A percentile compares a stretch with the other conserved stretches of the same genome.
These are phyloP conservation scores for Sarcophaga peregrina DNA, from an alignment of 1,140 invertebrate genomes.

Conservation along the genomic window DNA sequence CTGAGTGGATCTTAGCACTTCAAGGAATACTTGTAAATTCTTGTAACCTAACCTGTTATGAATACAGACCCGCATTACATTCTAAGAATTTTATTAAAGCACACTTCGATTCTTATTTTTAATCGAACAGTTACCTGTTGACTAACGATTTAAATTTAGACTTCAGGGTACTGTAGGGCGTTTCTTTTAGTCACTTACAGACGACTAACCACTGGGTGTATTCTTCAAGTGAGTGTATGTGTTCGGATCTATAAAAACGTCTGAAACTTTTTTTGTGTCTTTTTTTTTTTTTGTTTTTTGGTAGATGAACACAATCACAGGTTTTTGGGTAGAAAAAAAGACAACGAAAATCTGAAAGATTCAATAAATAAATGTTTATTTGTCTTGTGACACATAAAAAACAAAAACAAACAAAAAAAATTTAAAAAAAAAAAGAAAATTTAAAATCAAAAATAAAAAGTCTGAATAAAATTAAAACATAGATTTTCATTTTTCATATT, in stretches of 20 bases:
- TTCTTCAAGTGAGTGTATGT: background rate
- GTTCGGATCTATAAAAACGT: background rate
- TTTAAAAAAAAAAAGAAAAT: background rate
- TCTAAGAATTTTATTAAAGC: too few relatives aligned
- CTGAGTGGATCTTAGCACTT: too few relatives aligned
- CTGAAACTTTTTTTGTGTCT: background rate
- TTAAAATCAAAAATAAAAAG: background rate
- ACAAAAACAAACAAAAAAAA: background rate
- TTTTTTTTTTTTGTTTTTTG: background rate
- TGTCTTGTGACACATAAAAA: constrained; percentile 29
- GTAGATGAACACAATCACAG: background rate
- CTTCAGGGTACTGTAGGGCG: background rate
- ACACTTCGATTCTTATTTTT: too few relatives aligned
- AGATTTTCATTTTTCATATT: constrained; percentile 1
- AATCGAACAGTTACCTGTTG: too few relatives aligned
- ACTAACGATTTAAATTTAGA: too few relatives aligned
- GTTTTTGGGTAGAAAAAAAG: background rate
- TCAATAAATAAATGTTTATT: constrained; percentile 37
- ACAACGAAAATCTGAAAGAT: background rate
- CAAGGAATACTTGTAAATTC: too few relatives aligned
- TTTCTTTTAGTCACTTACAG: background rate
- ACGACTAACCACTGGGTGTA: background rate
- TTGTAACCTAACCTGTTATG: too few relatives aligned
- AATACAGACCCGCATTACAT: too few relatives aligned
- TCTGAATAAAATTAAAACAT: constrained; percentile 8